Conservation (phyloP, 2,888 invertebrate species). For the Lasioglossum morio region DNA sequence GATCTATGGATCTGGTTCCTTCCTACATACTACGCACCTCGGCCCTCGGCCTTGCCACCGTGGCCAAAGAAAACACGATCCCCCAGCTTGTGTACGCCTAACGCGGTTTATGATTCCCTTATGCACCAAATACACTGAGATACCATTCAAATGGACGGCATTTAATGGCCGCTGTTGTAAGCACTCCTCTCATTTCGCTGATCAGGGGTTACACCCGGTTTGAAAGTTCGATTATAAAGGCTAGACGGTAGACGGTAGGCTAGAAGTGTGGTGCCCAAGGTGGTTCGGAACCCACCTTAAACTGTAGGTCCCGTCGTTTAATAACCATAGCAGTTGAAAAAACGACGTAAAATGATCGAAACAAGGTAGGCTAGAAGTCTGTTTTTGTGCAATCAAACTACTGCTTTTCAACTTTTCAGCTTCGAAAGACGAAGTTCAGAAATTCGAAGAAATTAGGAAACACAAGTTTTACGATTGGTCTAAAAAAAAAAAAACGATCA, state of each 20-base stretch:
- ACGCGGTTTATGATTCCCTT: not conserved
- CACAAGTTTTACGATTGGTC: not conserved
- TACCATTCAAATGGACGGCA: not conserved
- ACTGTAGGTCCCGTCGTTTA: too few relatives aligned
- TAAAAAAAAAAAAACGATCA: not conserved
- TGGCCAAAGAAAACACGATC: not conserved
- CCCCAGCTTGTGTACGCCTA: not conserved
- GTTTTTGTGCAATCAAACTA: too few relatives aligned
- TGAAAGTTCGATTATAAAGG: not conserved
- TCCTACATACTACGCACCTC: conserved; percentile 14
- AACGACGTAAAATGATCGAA: too few relatives aligned
- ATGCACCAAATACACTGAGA: not conserved
- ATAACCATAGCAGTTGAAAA: too few relatives aligned
- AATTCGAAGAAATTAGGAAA: not conserved
- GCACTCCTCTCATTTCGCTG: too few relatives aligned
- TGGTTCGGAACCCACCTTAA: too few relatives aligned
- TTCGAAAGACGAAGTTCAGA: too few relatives aligned
- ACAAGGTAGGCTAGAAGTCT: too few relatives aligned
- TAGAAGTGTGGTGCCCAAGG: too few relatives aligned
- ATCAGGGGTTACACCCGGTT: not conserved
- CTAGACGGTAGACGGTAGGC: too few relatives aligned
- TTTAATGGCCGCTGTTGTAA: conserved; percentile 33
- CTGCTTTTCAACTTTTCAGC: too few relatives aligned
- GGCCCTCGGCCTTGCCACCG: not conserved
- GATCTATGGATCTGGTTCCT: not conserved